Evolutionary conservation across 2,113 vertebrate species (phyloP).

Genomic region (Apodemus speciosus): DNA sequence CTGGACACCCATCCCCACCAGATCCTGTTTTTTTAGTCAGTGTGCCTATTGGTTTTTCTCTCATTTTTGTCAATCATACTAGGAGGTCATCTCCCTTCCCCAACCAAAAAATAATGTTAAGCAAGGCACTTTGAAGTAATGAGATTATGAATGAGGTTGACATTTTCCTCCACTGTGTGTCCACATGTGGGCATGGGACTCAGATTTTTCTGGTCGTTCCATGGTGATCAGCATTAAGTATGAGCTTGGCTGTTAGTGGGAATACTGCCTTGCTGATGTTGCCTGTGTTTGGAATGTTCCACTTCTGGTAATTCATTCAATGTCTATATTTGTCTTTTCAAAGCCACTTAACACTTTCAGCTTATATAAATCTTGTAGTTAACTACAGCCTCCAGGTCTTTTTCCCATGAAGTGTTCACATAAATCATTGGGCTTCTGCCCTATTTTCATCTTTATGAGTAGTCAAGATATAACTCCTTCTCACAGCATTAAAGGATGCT

Average conservation of each 20-base stretch:
- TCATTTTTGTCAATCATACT: background rate
- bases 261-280: background rate
- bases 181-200: background rate
- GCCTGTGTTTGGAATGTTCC: background rate
- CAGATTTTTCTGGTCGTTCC: background rate
- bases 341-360: conserved; percentile 33
- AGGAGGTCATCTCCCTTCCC: background rate
- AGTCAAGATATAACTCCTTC: conserved; percentile 25
- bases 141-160: fast-evolving
- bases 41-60: background rate
- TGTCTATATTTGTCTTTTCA: background rate
- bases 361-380: conserved; percentile 27
- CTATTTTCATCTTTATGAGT: background rate
- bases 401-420: background rate
- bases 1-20: fast-evolving
- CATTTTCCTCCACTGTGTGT: background rate
- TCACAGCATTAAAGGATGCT: background rate
- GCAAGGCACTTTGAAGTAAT: background rate
- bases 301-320: background rate
- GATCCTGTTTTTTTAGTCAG: fast-evolving
- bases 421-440: background rate
- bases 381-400: conserved; percentile 19
- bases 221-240: fast-evolving
- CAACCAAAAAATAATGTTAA: background rate
- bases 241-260: background rate